Percentiles rank a stretch among this genome's conserved stretches.
Conservation (phyloP, 2,113 vertebrate species). For the Apistogramma diplotaenia region DNA sequence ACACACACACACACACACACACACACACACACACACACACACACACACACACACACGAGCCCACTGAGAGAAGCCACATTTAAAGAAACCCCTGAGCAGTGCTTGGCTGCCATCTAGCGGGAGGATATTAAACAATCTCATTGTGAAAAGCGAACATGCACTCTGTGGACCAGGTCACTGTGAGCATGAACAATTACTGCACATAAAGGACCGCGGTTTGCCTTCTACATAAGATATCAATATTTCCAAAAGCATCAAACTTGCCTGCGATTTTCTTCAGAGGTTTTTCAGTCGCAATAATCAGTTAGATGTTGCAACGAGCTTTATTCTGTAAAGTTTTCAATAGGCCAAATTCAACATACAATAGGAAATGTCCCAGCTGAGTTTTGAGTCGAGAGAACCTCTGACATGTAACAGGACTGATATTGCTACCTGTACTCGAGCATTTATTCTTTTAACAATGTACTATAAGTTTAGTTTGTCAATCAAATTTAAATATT, state of each 20-base stretch:
- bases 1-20: too few species aligned
- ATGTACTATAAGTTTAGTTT: too few species aligned
- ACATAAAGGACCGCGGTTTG: accelerated
- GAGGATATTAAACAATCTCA: neutral
- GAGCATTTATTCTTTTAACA: neutral
- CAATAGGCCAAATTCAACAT: neutral
- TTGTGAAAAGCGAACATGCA: neutral
- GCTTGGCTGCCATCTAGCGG: slow-evolving; percentile 42
- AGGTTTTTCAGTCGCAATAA: neutral
- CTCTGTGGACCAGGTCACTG: neutral
- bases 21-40: too few species aligned
- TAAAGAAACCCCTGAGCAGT: neutral
- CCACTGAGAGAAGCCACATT: neutral
- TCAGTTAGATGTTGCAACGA: neutral
- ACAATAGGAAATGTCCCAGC: neutral
- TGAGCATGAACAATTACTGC: neutral
- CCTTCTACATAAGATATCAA: neutral
- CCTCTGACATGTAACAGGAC: too few species aligned
- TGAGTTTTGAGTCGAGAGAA: too few species aligned
- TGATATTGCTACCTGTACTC: neutral
- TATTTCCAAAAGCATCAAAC: neutral
- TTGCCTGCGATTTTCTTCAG: too few species aligned
- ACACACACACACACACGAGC: neutral
- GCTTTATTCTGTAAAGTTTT: too few species aligned
- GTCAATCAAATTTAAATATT: too few species aligned